Evolutionary conservation across 2,113 vertebrate species (phyloP).

Genomic region (Anhinga anhinga): DNA sequence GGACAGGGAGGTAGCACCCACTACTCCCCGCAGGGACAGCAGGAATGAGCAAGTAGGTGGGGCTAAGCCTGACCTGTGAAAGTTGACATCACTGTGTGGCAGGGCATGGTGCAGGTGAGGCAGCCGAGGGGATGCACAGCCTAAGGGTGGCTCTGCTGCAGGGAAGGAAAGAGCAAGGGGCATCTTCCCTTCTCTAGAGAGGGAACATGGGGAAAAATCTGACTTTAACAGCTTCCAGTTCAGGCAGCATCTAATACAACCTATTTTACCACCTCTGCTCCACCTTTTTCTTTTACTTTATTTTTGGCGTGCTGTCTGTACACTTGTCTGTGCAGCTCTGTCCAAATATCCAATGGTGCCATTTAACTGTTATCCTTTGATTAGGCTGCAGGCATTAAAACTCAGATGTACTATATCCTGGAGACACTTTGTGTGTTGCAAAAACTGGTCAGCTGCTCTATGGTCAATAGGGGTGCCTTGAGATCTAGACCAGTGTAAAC

Average conservation of each 20-base stretch:
- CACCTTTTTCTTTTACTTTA: accelerated
- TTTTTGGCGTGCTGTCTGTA: background rate
- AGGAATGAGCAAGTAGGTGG: background rate
- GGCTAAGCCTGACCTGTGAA: background rate
- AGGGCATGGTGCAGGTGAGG: background rate
- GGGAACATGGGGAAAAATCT: accelerated
- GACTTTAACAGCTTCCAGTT: background rate
- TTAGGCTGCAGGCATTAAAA: background rate
- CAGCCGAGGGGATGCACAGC: background rate
- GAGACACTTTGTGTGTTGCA: accelerated
- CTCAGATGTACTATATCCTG: background rate
- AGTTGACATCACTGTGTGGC: accelerated
- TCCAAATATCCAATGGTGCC: accelerated
- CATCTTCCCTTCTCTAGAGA: background rate
- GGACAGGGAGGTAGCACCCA: background rate
- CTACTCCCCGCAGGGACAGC: background rate
- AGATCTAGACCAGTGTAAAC: accelerated
- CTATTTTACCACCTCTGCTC: background rate
- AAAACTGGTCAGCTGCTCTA: background rate
- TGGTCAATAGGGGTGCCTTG: background rate
- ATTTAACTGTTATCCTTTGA: accelerated
- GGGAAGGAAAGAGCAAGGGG: too few species aligned
- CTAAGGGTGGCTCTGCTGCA: background rate
- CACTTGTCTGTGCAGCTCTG: background rate
- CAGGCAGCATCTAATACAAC: background rate